These are phyloP conservation scores for Puma concolor DNA, from an alignment of 2,113 vertebrate species.

Conservation along the genomic window DNA sequence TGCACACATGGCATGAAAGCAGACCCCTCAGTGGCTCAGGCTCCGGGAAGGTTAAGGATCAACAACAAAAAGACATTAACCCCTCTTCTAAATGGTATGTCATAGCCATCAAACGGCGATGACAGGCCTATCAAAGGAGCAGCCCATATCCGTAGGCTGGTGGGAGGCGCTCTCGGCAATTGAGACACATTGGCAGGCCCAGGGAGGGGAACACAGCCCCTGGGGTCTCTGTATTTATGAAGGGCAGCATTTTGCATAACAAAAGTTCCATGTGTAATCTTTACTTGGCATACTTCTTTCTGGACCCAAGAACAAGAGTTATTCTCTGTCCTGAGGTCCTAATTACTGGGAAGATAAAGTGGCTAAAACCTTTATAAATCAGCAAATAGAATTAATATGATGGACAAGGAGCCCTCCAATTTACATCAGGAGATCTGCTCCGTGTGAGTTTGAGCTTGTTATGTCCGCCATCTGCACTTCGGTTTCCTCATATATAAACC, in stretches of 20 bases:
- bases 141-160: not conserved
- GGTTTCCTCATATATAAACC: not conserved
- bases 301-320: not conserved
- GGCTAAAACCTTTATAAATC: not conserved
- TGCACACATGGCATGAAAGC: not conserved
- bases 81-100: constrained; percentile 42
- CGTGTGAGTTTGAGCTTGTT: not conserved
- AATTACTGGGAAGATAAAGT: constrained; percentile 31
- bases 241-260: constrained; percentile 1
- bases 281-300: constrained; percentile 12
- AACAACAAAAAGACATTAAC: constrained; percentile 36
- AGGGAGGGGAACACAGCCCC: not conserved
- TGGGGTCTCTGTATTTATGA: not conserved
- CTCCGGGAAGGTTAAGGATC: not conserved
- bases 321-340: not conserved
- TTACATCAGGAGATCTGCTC: not conserved
- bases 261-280: constrained; percentile 10
- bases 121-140: constrained; percentile 5
- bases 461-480: not conserved
- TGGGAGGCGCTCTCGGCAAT: not conserved
- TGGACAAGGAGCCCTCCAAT: not conserved
- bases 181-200: not conserved
- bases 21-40: not conserved
- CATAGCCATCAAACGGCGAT: constrained; percentile 23
- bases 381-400: not conserved